phyloP scores from a whole-genome alignment of 2,888 invertebrate genomes.

The Pristionchus fissidentatus region DNA sequence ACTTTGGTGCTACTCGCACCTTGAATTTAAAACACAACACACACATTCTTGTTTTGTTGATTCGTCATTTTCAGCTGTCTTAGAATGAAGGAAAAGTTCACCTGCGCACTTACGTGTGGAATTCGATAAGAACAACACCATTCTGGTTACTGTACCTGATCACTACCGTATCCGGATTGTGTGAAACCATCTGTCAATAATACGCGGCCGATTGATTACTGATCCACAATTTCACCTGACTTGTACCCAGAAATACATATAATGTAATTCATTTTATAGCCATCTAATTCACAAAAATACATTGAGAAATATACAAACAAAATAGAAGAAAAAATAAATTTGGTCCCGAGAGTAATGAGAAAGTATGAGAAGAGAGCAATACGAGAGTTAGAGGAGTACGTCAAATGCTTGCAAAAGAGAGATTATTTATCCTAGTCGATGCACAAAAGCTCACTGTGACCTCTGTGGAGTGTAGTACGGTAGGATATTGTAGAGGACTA shows the following conservation, averaged over 20 bases:
- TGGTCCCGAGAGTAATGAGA: constrained; percentile 39
- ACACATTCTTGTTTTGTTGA: too few species aligned
- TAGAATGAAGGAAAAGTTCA: too few species aligned
- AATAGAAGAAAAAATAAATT: background rate
- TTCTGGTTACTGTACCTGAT: too few species aligned
- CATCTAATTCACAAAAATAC: background rate
- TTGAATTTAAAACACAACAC: too few species aligned
- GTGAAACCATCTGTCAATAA: too few species aligned
- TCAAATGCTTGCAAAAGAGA: background rate
- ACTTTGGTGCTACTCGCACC: too few species aligned
- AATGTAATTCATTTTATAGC: constrained; percentile 4
- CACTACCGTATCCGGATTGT: too few species aligned
- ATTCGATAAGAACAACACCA: too few species aligned
- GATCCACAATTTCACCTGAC: too few species aligned
- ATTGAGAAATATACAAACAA: background rate
- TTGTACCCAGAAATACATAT: background rate
- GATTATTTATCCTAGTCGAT: background rate
- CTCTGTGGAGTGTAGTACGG: background rate
- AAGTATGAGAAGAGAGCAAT: background rate
- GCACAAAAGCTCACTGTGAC: background rate
- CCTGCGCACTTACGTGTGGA: too few species aligned
- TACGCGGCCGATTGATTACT: too few species aligned
- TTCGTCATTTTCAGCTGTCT: too few species aligned
- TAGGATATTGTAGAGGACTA: background rate
- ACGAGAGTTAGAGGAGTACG: background rate